Evolutionary conservation across 35 echinoderm and acorn worm species (phyloP).

Genomic region (Eucidaris tribuloides): DNA sequence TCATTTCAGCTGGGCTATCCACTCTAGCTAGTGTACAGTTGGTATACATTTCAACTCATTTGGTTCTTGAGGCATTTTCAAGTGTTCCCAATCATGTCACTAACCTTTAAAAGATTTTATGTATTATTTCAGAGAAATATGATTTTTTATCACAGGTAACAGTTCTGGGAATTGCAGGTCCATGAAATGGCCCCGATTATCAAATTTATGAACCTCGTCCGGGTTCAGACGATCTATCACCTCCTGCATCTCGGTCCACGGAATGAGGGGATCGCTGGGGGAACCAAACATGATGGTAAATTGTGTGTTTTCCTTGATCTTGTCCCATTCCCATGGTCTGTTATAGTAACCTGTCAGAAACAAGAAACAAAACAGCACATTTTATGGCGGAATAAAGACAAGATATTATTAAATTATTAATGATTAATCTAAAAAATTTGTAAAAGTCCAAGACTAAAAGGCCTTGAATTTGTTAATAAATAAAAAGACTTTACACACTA

Average conservation of each 20-base stretch:
- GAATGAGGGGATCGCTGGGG: slow-evolving; percentile 41
- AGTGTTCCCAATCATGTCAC: no score
- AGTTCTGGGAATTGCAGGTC: slow-evolving; percentile 22
- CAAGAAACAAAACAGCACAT: no score
- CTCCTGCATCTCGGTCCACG: slow-evolving; percentile 37
- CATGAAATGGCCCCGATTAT: slow-evolving; percentile 42
- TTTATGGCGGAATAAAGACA: not conserved
- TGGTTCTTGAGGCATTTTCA: no score
- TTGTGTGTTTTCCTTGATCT: slow-evolving; percentile 40
- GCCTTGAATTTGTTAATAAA: not conserved
- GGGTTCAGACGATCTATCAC: slow-evolving; percentile 34
- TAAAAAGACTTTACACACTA: not conserved
- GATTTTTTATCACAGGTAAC: not conserved
- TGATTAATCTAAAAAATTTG: not conserved
- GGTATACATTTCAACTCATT: no score
- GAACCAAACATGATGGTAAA: slow-evolving; percentile 47
- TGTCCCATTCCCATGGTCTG: slow-evolving; percentile 43
- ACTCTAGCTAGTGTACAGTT: no score
- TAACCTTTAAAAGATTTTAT: no score
- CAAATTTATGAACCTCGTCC: slow-evolving; percentile 24
- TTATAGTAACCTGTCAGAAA: slow-evolving; percentile 36
- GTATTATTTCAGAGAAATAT: no score
- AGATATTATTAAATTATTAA: not conserved
- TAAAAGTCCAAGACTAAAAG: not conserved
- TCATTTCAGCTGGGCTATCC: no score